Conservation (phyloP, 2,888 invertebrate species). For the Zhengitettix transpicula region DNA sequence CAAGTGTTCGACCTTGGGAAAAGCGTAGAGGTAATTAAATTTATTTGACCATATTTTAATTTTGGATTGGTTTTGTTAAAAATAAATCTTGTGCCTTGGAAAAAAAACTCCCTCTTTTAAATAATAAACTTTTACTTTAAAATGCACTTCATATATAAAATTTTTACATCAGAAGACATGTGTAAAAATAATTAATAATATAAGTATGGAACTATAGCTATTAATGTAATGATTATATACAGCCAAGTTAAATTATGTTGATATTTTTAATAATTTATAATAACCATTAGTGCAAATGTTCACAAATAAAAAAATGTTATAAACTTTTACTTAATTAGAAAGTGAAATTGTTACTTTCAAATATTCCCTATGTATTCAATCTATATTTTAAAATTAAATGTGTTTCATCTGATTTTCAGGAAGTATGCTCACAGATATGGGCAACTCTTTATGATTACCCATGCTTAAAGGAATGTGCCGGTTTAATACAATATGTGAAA, state of each 20-base stretch:
- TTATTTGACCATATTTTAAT: background rate
- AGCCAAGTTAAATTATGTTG: no score
- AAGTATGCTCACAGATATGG: conserved; percentile 53
- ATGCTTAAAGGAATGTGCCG: conserved; percentile 60
- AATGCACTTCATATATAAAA: no score
- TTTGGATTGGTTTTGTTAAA: no score
- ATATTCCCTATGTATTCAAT: background rate
- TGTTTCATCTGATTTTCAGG: conserved; percentile 22
- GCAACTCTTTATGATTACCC: conserved; percentile 88
- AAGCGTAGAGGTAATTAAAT: conserved; percentile 27
- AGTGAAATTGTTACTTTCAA: background rate
- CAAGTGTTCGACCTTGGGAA: conserved; percentile 42
- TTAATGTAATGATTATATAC: no score
- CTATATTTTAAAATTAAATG: background rate
- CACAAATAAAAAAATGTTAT: background rate
- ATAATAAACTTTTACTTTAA: no score
- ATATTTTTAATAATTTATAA: no score
- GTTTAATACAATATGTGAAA: conserved; percentile 61
- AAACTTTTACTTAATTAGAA: no score
- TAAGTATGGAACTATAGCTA: no score
- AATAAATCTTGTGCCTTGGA: no score
- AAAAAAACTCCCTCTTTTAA: no score
- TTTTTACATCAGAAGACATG: no score
- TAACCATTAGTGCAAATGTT: background rate
- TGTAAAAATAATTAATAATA: no score